Evolutionary conservation across 2,113 vertebrate species (phyloP).

Genomic region (Pithys albifrons): DNA sequence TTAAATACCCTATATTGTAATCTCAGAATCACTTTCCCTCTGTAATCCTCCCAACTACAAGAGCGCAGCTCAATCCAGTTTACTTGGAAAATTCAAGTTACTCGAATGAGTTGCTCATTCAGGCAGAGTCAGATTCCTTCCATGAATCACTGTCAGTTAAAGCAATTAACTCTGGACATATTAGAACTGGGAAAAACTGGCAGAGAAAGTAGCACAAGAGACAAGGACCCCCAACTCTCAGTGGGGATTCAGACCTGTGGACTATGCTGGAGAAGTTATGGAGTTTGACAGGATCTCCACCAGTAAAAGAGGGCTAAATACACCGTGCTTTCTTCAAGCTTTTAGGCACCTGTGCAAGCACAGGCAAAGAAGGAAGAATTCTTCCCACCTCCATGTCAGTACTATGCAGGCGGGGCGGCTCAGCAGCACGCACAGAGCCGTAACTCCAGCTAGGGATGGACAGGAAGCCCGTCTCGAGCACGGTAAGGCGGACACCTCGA

Average conservation of each 20-base stretch:
- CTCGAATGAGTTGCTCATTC: not conserved
- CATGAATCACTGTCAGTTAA: not conserved
- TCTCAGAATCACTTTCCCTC: not conserved
- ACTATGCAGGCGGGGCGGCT: not conserved
- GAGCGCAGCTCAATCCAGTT: not conserved
- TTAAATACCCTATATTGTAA: not conserved
- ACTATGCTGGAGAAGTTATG: rapidly evolving
- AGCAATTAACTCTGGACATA: not conserved
- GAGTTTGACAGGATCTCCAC: not conserved
- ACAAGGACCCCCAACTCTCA: rapidly evolving
- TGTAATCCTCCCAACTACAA: not conserved
- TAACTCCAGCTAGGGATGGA: rapidly evolving
- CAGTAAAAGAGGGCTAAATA: not conserved
- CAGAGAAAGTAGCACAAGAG: not conserved
- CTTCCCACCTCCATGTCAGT: rapidly evolving
- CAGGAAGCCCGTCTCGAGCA: not conserved
- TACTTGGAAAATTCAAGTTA: not conserved
- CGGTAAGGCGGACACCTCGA: not conserved
- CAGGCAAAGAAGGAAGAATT: not conserved
- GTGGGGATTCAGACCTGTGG: rapidly evolving
- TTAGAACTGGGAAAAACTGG: not conserved
- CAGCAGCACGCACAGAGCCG: not conserved
- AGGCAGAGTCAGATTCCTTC: not conserved
- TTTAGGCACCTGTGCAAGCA: not conserved
- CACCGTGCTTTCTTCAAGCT: not conserved